A percentile compares a stretch with the other conserved stretches of the same genome.
Conservation (phyloP, 2,797 vertebrate species). For the Caiman crocodilus region DNA sequence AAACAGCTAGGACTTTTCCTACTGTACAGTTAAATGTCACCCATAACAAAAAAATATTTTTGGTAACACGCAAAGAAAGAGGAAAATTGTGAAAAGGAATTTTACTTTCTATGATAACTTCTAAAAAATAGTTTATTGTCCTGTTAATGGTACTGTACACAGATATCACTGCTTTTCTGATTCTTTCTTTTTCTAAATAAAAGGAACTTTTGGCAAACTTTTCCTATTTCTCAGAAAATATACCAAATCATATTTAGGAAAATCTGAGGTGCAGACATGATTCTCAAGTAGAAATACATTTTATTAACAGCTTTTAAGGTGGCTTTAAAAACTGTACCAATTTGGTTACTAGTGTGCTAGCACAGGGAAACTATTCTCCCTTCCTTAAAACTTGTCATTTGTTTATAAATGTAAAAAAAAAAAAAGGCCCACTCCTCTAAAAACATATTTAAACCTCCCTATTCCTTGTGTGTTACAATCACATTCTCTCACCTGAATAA, state of each 20-base stretch:
- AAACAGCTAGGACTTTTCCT: no score
- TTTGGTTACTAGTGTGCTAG: not conserved
- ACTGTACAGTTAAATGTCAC: not conserved
- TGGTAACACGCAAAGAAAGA: not conserved
- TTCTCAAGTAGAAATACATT: not conserved
- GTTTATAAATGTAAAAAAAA: not conserved
- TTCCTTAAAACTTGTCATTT: not conserved
- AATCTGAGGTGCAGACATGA: not conserved
- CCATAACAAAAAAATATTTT: not conserved
- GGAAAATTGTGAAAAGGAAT: fast-evolving
- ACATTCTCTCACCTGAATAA: not conserved
- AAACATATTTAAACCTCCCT: fast-evolving
- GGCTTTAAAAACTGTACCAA: no score
- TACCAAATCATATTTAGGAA: not conserved
- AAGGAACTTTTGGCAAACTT: not conserved
- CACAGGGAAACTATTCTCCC: not conserved
- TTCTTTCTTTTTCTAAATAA: not conserved
- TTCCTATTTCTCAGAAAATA: not conserved
- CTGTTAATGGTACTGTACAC: not conserved
- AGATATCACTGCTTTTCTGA: not conserved
- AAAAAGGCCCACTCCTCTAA: not conserved
- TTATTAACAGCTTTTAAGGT: not conserved
- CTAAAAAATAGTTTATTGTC: not conserved
- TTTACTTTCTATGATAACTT: no score
- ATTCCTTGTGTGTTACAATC: not conserved